These are phyloP conservation scores for Apodemus sylvaticus DNA, from an alignment of 2,113 vertebrate genomes.

Conservation along the genomic window DNA sequence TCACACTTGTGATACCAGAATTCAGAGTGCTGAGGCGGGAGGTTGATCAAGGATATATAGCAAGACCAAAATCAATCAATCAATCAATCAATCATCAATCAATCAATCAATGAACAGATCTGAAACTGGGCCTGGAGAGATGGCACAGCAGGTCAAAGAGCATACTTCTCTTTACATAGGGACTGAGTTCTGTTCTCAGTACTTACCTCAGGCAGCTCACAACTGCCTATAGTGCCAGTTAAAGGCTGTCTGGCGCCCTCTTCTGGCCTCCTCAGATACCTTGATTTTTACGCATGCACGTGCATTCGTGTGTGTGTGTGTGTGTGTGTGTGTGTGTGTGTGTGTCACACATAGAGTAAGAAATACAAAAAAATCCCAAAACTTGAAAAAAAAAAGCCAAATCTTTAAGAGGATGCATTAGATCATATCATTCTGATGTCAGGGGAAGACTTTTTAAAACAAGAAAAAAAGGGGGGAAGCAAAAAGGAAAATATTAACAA, in stretches of 20 bases:
- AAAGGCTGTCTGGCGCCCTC: neutral
- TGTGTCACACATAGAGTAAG: neutral
- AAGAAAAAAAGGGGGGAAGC: slow-evolving; percentile 13
- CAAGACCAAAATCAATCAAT: neutral
- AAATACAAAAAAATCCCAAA: neutral
- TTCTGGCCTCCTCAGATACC: neutral
- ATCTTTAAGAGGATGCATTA: neutral
- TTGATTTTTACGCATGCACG: neutral
- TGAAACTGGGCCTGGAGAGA: neutral
- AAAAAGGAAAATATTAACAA: slow-evolving; percentile 27
- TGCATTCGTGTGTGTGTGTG: too few relatives aligned
- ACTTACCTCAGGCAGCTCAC: neutral
- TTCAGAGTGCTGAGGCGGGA: neutral
- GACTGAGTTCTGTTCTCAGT: neutral
- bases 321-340: too few relatives aligned
- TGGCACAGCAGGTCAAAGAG: neutral
- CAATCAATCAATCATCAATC: neutral
- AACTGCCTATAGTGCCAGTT: neutral
- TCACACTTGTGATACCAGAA: neutral
- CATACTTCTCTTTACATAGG: neutral
- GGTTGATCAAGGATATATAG: neutral
- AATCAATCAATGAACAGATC: neutral
- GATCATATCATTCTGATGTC: neutral
- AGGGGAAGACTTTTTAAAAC: slow-evolving; percentile 29
- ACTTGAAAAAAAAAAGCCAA: neutral